Evolutionary conservation across 2,888 invertebrate species (phyloP), one percentile per base, ranked within the genome.

Genomic region (Scaptomyza polygonia): DNA sequence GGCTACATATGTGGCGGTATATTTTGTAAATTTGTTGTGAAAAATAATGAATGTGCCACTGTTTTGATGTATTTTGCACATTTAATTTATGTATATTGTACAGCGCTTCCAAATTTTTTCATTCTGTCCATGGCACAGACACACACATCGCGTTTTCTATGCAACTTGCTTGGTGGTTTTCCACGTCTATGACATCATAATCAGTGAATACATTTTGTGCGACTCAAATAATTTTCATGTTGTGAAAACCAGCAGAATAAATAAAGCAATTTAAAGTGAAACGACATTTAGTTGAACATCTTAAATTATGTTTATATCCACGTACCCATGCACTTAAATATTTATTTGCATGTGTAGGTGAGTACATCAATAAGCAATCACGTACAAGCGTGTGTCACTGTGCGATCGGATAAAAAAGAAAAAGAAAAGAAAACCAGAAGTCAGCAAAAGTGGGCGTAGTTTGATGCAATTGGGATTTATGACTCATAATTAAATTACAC

Each of bases 401-500:
- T 64, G 73, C 68, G 66, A 80, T 77, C 73, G 80, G 73, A 73
- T 83, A 77, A 77, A 75, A 72, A 59, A 73, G 68, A 55, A 62
- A 65, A 48, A 34, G 16, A 44, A 39, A 64, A 54, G 58, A 32
- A 67, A 55, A 69, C 57, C 75, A 74, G 70, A 59, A 73, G 65
- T 58, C 69, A 67, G 54, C 72, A 77, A 58, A 61, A 75, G 61
- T 75, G 64, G 72, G 71, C 72, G 79, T 75, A 79, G 79, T 59
- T 81, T 81, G 63, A 61, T 86, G 67, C 86, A 83, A 76, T 83
- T 81, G 78, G 76, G 81, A 77, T 77, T 72, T 70, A 72, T 83
- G 86, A 83, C 69, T 83, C 83, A 86, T 79, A 71, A 72, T 85
- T 76, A 85, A 79, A 77, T 72, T 73, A 79, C 79, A 82, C 82